Evolutionary conservation across 1,140 invertebrate species (phyloP), one percentile per base, ranked within the genome.

Genomic region (Mycetomoellerius zeteki): DNA sequence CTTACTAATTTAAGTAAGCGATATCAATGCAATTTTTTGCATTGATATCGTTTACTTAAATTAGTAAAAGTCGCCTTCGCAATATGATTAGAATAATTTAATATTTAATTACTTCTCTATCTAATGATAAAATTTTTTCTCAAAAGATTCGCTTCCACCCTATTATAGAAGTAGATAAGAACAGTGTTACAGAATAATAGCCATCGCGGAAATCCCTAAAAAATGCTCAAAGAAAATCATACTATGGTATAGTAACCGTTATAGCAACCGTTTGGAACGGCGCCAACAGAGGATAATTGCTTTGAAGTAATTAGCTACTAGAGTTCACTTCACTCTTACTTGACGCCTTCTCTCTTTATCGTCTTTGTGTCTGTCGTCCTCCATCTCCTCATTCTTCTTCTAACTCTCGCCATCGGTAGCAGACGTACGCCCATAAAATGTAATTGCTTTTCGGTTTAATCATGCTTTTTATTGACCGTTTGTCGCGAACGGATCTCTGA

Each of bases 301-400:
- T 94, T 94, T 94, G 92, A 88, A 91, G 88, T 94, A 94, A 95
- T 95, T 94, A 94, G 91, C 89, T 88, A 86, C 62, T 78, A 84
- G 81, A 33, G 86, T 91, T 91, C 67, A 72, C 78, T 86, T 80
- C n/a, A 24, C 81, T 80, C 82, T 85, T 86, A 86, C 73, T 88
- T 37, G 58, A 33, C 37, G 43, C 64, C 50, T 52, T 69, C 60
- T 10, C 64, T 77, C 27, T 52, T 21, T 52, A 43, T n/a, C 82
- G 30, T 62, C 60, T 58, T 27, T 56, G 30, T 65, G 21, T n/a
- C 6, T 58, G 71, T 69, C 37, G 65, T 69, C n/a, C 65, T 24
- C 76, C 81, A 24, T 77, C 60, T 69, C 62, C 62, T 33, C 69
- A 50, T 84, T 52, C 64, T 86, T 50, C 54, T 33, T 50, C 47